Conservation (phyloP, 2,113 vertebrate species). For the Trachemys scripta region DNA sequence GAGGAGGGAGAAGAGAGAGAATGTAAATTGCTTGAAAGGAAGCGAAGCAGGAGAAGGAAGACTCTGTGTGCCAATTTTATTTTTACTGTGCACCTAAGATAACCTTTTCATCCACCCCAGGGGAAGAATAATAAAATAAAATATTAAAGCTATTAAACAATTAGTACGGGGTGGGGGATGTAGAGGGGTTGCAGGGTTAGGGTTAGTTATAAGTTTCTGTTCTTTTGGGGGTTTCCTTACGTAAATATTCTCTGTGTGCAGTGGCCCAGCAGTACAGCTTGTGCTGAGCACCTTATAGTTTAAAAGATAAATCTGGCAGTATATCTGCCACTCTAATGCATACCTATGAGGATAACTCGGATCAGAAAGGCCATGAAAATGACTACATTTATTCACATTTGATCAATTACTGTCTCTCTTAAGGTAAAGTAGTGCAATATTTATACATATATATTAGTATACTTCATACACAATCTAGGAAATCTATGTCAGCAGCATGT, state of each 20-base stretch:
- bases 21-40: not conserved
- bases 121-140: not conserved
- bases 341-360: slow-evolving; percentile 63
- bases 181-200: not conserved
- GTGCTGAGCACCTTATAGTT: slow-evolving; percentile 53
- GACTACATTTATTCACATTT: slow-evolving; percentile 59
- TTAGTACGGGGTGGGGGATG: fast-evolving
- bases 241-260: slow-evolving; percentile 14
- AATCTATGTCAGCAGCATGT: not conserved
- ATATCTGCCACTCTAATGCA: slow-evolving; percentile 71
- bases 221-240: not conserved
- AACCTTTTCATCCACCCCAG: not conserved
- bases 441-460: not conserved
- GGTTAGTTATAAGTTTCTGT: not conserved
- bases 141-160: not conserved
- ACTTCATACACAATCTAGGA: slow-evolving; percentile 25
- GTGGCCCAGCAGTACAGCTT: not conserved
- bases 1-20: not conserved
- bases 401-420: slow-evolving; percentile 59
- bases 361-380: slow-evolving; percentile 63
- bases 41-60: not conserved
- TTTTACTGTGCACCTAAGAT: not conserved
- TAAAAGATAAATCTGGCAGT: slow-evolving; percentile 52
- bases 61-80: not conserved
- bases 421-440: slow-evolving; percentile 47